phyloP scores from a whole-genome alignment of 2,113 vertebrate genomes.

The Antennarius striatus region DNA sequence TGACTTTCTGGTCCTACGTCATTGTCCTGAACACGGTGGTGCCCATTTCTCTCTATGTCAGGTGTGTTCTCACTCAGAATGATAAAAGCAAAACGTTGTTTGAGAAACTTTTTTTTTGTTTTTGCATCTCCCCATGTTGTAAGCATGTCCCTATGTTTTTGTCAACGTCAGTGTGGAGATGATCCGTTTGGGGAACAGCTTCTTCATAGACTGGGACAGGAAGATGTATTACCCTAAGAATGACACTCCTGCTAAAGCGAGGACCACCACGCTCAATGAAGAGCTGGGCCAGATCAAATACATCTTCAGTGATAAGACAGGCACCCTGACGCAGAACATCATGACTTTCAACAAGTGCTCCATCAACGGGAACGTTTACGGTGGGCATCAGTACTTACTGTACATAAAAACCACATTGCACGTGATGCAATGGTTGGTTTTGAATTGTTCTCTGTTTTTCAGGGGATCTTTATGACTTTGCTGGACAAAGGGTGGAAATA shows the following conservation, averaged over 20 bases:
- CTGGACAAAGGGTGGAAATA: constrained; percentile 80
- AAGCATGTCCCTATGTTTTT: not conserved
- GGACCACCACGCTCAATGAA: constrained; percentile 94
- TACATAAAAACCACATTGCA: rapidly evolving
- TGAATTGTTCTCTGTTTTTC: not conserved
- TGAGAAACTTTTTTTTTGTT: not conserved
- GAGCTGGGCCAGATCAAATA: constrained; percentile 97
- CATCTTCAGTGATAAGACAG: constrained; percentile 97
- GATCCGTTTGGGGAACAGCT: constrained; percentile 95
- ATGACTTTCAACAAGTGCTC: constrained; percentile 96
- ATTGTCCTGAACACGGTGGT: constrained; percentile 97
- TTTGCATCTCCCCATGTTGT: rapidly evolving
- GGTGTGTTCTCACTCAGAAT: constrained; percentile 60
- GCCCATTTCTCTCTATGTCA: constrained; percentile 97
- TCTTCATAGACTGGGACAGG: constrained; percentile 93
- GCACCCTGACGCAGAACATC: constrained; percentile 96
- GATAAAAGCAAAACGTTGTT: not conserved
- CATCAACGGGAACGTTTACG: constrained; percentile 88
- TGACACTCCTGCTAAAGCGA: constrained; percentile 88
- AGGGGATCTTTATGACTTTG: constrained; percentile 82
- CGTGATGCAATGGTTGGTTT: rapidly evolving
- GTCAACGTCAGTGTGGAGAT: constrained; percentile 86
- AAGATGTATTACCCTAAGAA: constrained; percentile 91
- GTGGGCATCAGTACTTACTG: constrained; percentile 62
- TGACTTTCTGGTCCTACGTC: constrained; percentile 95